These are phyloP conservation scores for Peribatodes rhomboidaria DNA, from an alignment of 2,888 invertebrate species.

Conservation along the genomic window DNA sequence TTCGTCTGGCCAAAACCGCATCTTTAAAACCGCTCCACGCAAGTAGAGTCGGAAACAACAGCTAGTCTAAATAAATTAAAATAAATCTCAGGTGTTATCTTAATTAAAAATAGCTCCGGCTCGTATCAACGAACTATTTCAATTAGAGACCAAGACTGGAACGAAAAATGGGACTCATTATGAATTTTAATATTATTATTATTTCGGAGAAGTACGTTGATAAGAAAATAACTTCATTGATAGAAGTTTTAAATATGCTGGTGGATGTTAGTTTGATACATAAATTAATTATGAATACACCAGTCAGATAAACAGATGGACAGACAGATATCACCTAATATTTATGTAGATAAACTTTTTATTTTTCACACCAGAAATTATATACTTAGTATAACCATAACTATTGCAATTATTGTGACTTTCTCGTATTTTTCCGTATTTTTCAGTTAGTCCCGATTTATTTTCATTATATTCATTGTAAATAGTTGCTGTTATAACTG, in stretches of 20 bases:
- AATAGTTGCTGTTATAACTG: too few relatives aligned
- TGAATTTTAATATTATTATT: conserved; percentile 35
- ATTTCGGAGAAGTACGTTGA: conserved; percentile 27
- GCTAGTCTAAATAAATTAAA: conserved; percentile 41
- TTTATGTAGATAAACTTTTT: too few relatives aligned
- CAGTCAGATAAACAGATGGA: neutral
- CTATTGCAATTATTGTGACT: too few relatives aligned
- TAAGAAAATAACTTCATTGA: conserved; percentile 25
- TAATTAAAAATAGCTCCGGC: conserved; percentile 51
- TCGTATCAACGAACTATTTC: conserved; percentile 40
- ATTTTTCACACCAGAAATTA: too few relatives aligned
- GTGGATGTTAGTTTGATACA: conserved; percentile 5
- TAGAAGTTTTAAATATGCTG: conserved; percentile 5
- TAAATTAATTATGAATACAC: conserved; percentile 1
- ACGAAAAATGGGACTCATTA: conserved; percentile 41
- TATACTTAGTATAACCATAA: too few relatives aligned
- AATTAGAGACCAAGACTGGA: conserved; percentile 37
- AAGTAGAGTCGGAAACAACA: neutral
- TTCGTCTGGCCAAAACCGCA: too few relatives aligned
- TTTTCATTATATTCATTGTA: too few relatives aligned
- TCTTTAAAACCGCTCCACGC: neutral
- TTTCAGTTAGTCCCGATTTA: too few relatives aligned
- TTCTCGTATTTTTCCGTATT: too few relatives aligned
- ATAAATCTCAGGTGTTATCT: conserved; percentile 49
- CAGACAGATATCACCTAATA: too few relatives aligned